Base-by-base conservation (phyloP, 35 echinoderm and acorn worm species). In the Patiria miniata region DNA sequence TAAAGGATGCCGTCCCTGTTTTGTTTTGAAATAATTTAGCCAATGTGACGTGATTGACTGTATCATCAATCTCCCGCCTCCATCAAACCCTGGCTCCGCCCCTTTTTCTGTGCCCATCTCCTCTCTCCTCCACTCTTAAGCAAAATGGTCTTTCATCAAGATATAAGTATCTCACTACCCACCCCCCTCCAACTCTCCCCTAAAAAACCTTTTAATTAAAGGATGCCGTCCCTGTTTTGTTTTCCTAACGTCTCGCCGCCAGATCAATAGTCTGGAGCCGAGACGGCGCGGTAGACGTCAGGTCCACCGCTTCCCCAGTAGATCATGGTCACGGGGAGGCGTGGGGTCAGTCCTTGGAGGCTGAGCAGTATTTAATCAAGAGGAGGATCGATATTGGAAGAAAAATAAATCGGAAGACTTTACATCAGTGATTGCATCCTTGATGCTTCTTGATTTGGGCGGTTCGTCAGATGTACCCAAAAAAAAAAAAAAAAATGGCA, bases 221-320 rank as follows among this genome's bases (percentile, higher is more conserved):
- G 65, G 14, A 10, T 73, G 65, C 10, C 26, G 21, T 73, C 42
- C 42, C 42, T 12, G 4, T 4, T 47, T 47, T 47, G 42, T 47
- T 47, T 47, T 47, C 42, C 12, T 47, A 47, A 47, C 4, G 42
- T 47, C 42, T 47, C 4, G 42, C 42, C 42, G 23, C 34, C 8
- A 30, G 34, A 73, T 73, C 65, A 73, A 73, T 73, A 73, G 65
- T 73, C 65, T 73, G 65, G 65, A 73, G 65, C 65, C 65, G 34
- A 23, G 4, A 12, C 12, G 42, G 42, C 42, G 42, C 42, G 12
- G 12, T 12, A 47, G 42, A 47, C 42, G 42, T 12, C 42, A 47
- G 42, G 42, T n/a, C 42, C 42, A 47, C 42, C 4, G 42, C 42
- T 47, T 47, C 42, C 42, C 12, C 42, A 4, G 12, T 73, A 73